Conservation (phyloP, 2,888 invertebrate genomes). For the Drosophila yooni region DNA sequence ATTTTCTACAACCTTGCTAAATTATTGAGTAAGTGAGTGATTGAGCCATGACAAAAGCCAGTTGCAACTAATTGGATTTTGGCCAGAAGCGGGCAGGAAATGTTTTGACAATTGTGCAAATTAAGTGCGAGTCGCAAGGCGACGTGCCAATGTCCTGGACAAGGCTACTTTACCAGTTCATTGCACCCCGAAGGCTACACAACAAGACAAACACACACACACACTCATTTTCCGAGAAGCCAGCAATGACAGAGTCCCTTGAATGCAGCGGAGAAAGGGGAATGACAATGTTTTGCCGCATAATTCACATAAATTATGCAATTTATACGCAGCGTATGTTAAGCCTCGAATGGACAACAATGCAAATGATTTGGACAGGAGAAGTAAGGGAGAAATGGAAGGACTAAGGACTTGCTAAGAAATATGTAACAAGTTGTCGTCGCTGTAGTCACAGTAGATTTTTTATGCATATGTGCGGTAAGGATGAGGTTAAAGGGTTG, state of each 20-base stretch:
- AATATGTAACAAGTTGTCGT: slow-evolving; percentile 70
- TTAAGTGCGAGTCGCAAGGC: slow-evolving; percentile 61
- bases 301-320: slow-evolving; percentile 83
- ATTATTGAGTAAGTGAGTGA: slow-evolving; percentile 63
- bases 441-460: slow-evolving; percentile 46
- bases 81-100: slow-evolving; percentile 63
- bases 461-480: slow-evolving; percentile 49
- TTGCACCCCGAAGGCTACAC: slow-evolving; percentile 72
- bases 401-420: slow-evolving; percentile 48
- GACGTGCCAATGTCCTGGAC: slow-evolving; percentile 76
- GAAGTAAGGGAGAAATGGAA: neutral
- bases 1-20: slow-evolving; percentile 46
- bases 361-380: slow-evolving; percentile 41
- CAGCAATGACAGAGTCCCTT: slow-evolving; percentile 37
- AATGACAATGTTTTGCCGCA: slow-evolving; percentile 70
- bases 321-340: slow-evolving; percentile 78
- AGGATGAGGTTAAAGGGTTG: slow-evolving; percentile 44
- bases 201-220: slow-evolving; percentile 8
- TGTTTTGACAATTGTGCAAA: slow-evolving; percentile 78
- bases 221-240: slow-evolving; percentile 12
- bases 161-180: slow-evolving; percentile 77
- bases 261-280: slow-evolving; percentile 12
- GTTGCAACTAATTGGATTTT: slow-evolving; percentile 74
- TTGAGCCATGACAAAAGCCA: slow-evolving; percentile 61
- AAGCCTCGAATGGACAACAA: slow-evolving; percentile 70